Evolutionary conservation across 2,888 invertebrate species (phyloP).

Genomic region (Muschampia plurimacula): DNA sequence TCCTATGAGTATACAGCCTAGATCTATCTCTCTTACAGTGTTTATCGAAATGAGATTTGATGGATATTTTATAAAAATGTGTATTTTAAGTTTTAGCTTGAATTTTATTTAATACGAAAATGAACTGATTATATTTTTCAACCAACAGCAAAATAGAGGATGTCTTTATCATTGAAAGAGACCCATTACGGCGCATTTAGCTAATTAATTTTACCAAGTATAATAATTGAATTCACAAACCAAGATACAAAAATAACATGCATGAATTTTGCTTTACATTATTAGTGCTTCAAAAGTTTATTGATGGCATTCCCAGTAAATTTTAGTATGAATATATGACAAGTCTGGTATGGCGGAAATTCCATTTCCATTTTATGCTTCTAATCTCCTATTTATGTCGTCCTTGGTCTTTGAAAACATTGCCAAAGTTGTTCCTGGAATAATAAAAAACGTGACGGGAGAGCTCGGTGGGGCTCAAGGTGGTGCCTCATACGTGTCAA

Average conservation of each 20-base stretch:
- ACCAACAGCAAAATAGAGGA: no score
- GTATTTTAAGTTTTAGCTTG: no score
- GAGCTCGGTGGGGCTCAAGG: constrained; percentile 10
- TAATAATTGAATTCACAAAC: background rate
- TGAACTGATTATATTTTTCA: no score
- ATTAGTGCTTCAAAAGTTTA: background rate
- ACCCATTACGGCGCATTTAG: no score
- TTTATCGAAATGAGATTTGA: background rate
- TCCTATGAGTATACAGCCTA: background rate
- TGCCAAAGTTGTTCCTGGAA: constrained; percentile 25
- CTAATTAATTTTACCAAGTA: no score
- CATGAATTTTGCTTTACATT: background rate
- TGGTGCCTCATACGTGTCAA: constrained; percentile 26
- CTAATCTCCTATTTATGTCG: constrained; percentile 32
- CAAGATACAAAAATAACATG: background rate
- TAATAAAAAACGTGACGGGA: constrained; percentile 39
- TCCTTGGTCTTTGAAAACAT: constrained; percentile 29
- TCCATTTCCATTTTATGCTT: constrained; percentile 33
- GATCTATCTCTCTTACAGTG: background rate
- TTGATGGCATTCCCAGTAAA: background rate
- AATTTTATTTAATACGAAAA: no score
- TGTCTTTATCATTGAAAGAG: no score
- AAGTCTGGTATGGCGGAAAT: background rate
- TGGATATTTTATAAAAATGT: background rate
- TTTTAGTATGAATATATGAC: constrained; percentile 18